Percentiles rank a stretch among this genome's conserved stretches.
These are phyloP conservation scores for Autographa gamma DNA, from an alignment of 2,888 invertebrate genomes.

Conservation along the genomic window DNA sequence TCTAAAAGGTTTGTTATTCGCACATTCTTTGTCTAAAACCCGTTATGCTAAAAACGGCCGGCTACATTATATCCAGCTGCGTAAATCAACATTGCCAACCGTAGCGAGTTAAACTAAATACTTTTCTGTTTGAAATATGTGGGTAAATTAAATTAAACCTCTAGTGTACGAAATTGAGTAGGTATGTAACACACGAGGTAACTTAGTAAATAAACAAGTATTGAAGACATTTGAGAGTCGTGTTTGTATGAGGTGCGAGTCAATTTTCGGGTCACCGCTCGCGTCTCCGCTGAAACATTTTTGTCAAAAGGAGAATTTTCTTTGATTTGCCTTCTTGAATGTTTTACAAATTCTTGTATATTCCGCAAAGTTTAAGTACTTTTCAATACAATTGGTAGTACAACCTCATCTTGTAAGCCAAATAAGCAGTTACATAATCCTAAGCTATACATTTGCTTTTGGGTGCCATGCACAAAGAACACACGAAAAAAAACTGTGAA, in stretches of 20 bases:
- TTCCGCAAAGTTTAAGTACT: slow-evolving; percentile 40
- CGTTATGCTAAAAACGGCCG: neutral
- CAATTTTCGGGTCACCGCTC: slow-evolving; percentile 74
- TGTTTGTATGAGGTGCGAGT: slow-evolving; percentile 70
- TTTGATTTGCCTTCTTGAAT: slow-evolving; percentile 65
- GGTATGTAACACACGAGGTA: slow-evolving; percentile 22
- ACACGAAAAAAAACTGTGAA: neutral
- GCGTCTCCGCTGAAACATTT: slow-evolving; percentile 68
- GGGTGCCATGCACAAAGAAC: no score
- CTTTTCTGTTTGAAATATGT: slow-evolving; percentile 16
- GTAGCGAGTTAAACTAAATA: neutral
- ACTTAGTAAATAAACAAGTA: slow-evolving; percentile 62
- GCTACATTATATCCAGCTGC: neutral
- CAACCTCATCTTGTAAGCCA: slow-evolving; percentile 18
- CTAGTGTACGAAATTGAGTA: slow-evolving; percentile 25
- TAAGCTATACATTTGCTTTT: no score
- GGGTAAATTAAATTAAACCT: slow-evolving; percentile 30
- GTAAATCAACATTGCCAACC: slow-evolving; percentile 8
- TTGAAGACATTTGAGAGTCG: slow-evolving; percentile 67
- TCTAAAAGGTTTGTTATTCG: neutral
- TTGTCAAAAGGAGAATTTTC: slow-evolving; percentile 67
- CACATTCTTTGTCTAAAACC: slow-evolving; percentile 2
- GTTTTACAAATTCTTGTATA: slow-evolving; percentile 45
- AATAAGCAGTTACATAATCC: neutral
- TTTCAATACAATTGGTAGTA: slow-evolving; percentile 38